Base-by-base conservation (phyloP, 92 coral and sea anemone genomes). In the Pocillopora grandis region DNA sequence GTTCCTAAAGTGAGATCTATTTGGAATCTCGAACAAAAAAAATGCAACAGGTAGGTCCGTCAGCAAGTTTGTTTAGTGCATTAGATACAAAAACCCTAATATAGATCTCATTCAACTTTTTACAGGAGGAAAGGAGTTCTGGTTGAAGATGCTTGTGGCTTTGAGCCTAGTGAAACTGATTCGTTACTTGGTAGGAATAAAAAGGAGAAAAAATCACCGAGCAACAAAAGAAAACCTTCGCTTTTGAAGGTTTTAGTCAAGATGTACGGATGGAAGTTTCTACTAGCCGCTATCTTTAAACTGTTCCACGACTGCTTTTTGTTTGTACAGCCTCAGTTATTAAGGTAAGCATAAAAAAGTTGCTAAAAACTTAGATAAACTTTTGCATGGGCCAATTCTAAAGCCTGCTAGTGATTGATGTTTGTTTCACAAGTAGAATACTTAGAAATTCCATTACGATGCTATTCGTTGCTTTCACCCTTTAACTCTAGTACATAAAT, bases 271-370 rank as follows among this genome's bases (percentile, higher is more conserved):
- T 71, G 77, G 3, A 79, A 57, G 62, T 76, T 90, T 80, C 83
- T 92, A n/a, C 56, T 70, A 62, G 95, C 91, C 12, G 35, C 77
- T 5, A 52, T 92, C 61, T 83, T 63, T 71, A 92, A 89, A 71
- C 70, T 92, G 66, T 10, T 83, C 2, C 86, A 92, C 64, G 95
- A 92, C 75, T 62, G 77, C 66, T 87, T 92, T 37, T 13, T 85
- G 67, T 87, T 92, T 80, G 88, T 85, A 62, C 92, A 89, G 79
- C 95, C 95, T 21, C 91, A 88, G 55, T 67, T 94, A 72, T 76
- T 94, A 59, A 86, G 89, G 98, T 94, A 78, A 76, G 98, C 71
- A 0, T 12, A 1, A 5, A 57, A 0, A 23, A 20, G 6, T 2
- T 12, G 17, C 10, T 14, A 42, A 65, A 17, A 35, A 72, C 6